Conservation (phyloP, 2,888 invertebrate species). For the Chamaedrilus cognettii region DNA sequence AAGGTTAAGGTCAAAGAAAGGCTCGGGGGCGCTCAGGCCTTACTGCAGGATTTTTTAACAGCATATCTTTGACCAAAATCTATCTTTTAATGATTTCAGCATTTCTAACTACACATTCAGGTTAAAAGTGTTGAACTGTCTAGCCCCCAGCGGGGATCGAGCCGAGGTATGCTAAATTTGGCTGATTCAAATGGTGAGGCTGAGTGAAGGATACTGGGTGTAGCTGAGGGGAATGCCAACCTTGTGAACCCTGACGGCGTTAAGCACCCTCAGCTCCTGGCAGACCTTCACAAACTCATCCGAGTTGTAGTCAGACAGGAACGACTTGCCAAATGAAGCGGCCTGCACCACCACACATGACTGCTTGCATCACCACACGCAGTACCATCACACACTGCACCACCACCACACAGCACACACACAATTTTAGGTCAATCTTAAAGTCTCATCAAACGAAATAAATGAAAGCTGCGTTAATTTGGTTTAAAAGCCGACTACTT, state of each 20-base stretch:
- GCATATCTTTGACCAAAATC: too few species aligned
- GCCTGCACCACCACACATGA: conserved; percentile 69
- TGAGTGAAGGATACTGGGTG: conserved; percentile 74
- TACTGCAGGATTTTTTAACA: too few species aligned
- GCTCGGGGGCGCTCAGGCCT: too few species aligned
- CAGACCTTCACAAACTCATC: conserved; percentile 79
- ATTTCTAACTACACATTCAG: too few species aligned
- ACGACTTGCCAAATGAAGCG: conserved; percentile 94
- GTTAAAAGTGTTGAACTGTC: too few species aligned
- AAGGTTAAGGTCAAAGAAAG: conserved; percentile 17
- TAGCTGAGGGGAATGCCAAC: conserved; percentile 90
- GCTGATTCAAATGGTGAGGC: too few species aligned
- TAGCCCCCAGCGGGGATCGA: too few species aligned
- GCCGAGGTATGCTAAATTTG: too few species aligned
- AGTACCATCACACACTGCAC: conserved; percentile 30
- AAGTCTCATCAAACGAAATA: not conserved
- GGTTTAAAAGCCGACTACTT: too few species aligned
- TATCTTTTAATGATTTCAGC: too few species aligned
- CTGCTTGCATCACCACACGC: too few species aligned
- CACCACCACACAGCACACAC: not conserved
- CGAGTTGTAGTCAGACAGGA: conserved; percentile 68
- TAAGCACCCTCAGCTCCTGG: conserved; percentile 82
- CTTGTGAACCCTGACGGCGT: conserved; percentile 80
- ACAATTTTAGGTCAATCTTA: not conserved
- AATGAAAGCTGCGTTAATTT: too few species aligned